A percentile compares a stretch with the other conserved stretches of the same genome.
phyloP scores from a whole-genome alignment of 2,797 vertebrate genomes.

The Molossus alvarezi region DNA sequence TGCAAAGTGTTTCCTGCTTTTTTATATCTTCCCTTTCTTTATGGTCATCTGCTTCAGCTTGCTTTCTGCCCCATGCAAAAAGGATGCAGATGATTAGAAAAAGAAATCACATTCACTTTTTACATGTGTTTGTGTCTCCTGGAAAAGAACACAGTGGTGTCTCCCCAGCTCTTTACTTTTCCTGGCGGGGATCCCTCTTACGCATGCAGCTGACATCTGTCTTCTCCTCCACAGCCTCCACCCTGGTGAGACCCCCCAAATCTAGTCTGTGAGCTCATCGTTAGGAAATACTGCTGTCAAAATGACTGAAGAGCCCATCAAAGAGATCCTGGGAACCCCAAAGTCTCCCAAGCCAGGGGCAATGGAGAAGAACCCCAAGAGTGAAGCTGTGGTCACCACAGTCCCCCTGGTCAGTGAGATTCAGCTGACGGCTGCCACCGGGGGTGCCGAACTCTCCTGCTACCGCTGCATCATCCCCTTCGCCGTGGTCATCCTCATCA shows the following conservation, averaged over 20 bases:
- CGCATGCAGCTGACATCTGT: neutral
- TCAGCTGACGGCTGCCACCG: conserved; percentile 94
- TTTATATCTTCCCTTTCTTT: conserved; percentile 44
- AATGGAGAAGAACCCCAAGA: conserved; percentile 91
- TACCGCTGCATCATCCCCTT: conserved; percentile 96
- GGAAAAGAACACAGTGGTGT: neutral
- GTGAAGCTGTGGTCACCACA: conserved; percentile 88
- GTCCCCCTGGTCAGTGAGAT: conserved; percentile 93
- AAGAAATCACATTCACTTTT: neutral
- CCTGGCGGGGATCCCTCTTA: accelerated
- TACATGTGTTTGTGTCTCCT: neutral
- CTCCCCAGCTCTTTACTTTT: neutral
- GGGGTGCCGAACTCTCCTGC: conserved; percentile 95
- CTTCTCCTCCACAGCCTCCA: conserved; percentile 83
- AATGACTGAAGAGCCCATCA: conserved; percentile 94
- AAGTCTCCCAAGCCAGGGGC: conserved; percentile 88
- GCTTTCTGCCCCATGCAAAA: neutral
- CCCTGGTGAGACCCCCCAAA: conserved; percentile 65
- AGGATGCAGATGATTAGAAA: neutral
- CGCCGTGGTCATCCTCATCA: conserved; percentile 94
- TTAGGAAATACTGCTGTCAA: neutral
- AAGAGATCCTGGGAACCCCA: conserved; percentile 92
- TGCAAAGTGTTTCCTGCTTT: conserved; percentile 73
- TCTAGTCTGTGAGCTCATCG: conserved; percentile 67
- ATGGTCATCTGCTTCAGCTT: conserved; percentile 5